A percentile compares a stretch with the other conserved stretches of the same genome.
Evolutionary conservation across 2,888 invertebrate genomes (phyloP).

Genomic region (Drosophila anomalata): DNA sequence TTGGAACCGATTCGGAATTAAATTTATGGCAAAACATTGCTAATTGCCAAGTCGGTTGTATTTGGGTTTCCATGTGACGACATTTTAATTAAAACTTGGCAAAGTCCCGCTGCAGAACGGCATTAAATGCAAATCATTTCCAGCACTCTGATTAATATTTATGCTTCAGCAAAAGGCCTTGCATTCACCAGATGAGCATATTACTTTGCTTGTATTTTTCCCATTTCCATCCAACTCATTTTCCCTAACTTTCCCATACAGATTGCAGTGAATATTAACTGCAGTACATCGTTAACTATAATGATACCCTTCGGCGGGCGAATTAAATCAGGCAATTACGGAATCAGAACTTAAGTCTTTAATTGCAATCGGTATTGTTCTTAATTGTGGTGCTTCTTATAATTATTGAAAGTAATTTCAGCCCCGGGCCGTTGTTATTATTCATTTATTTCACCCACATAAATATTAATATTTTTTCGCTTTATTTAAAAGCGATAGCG

Average conservation of each 20-base stretch:
- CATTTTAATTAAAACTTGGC: constrained; percentile 72
- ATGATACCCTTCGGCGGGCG: neutral
- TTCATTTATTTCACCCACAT: constrained; percentile 3
- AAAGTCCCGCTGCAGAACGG: constrained; percentile 19
- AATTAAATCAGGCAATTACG: constrained; percentile 17
- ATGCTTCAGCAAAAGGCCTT: constrained; percentile 26
- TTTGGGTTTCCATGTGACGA: constrained; percentile 53
- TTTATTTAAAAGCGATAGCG: neutral
- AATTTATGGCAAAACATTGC: constrained; percentile 68
- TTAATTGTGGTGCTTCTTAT: neutral
- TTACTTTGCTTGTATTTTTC: constrained; percentile 12
- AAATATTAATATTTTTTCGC: neutral
- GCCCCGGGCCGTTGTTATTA: neutral
- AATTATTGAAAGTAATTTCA: constrained; percentile 11
- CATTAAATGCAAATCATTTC: constrained; percentile 46
- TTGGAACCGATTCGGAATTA: constrained; percentile 46
- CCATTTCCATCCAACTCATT: neutral
- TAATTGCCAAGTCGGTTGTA: constrained; percentile 61
- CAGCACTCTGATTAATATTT: constrained; percentile 38
- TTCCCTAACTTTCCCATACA: neutral
- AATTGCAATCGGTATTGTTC: constrained; percentile 8
- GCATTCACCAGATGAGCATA: constrained; percentile 17
- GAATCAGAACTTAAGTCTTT: constrained; percentile 5
- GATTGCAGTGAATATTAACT: constrained; percentile 6
- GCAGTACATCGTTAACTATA: constrained; percentile 2